A percentile compares a stretch with the other conserved stretches of the same genome.
These are phyloP conservation scores for Horisme vitalbata DNA, from an alignment of 2,888 invertebrate species.

Conservation along the genomic window DNA sequence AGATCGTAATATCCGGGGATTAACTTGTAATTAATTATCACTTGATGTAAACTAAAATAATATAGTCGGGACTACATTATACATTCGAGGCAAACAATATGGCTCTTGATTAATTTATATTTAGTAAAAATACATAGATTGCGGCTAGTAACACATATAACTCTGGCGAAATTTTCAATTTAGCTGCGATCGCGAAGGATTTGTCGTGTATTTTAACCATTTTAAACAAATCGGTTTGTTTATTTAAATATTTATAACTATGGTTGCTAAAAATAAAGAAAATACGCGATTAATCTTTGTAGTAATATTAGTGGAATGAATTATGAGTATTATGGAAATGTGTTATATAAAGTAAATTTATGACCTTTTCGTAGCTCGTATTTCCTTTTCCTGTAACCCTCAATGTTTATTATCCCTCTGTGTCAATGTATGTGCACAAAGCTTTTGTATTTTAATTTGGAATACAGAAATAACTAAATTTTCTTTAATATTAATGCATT, in stretches of 20 bases:
- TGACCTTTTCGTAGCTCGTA: conserved; percentile 25
- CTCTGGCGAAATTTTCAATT: conserved; percentile 22
- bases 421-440: conserved; percentile 25
- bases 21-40: not conserved
- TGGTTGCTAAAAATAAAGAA: conserved; percentile 9
- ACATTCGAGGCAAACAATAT: not conserved
- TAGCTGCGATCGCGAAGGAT: conserved; percentile 20
- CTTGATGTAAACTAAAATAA: not conserved
- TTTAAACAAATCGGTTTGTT: conserved; percentile 14
- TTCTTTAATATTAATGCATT: conserved; percentile 5
- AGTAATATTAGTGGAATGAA: conserved; percentile 22
- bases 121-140: too few species aligned
- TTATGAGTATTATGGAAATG: conserved; percentile 13
- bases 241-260: conserved; percentile 5
- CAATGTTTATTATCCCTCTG: conserved; percentile 23
- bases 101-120: not conserved
- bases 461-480: conserved; percentile 2
- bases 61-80: not conserved
- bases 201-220: conserved; percentile 24
- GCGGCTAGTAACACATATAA: not conserved
- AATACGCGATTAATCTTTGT: conserved; percentile 24
- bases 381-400: conserved; percentile 20
- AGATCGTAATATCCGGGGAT: conserved; percentile 7
- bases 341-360: conserved; percentile 20
- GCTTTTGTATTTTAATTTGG: conserved; percentile 22